Percentiles rank a stretch among this genome's conserved stretches.
Conservation (phyloP, 1,140 invertebrate genomes). For the Drosophila truncata region DNA sequence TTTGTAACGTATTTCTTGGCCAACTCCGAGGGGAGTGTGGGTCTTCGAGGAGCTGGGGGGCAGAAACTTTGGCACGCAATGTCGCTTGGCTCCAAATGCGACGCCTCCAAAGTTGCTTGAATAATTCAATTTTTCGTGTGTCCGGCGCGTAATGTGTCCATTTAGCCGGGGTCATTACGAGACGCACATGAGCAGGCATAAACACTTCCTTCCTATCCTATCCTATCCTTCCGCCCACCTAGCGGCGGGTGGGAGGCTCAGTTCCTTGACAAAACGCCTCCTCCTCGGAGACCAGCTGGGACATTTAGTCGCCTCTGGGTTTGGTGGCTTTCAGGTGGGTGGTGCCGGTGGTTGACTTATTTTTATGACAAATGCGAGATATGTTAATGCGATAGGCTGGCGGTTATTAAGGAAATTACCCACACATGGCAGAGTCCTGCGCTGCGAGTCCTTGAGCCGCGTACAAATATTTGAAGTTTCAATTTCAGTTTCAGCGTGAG, state of each 20-base stretch:
- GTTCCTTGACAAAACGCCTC: slow-evolving; percentile 78
- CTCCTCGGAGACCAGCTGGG: slow-evolving; percentile 16
- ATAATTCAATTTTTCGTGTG: slow-evolving; percentile 78
- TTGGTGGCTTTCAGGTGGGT: slow-evolving; percentile 9
- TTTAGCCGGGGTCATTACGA: slow-evolving; percentile 72
- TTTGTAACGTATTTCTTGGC: slow-evolving; percentile 68
- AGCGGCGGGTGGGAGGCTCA: neutral
- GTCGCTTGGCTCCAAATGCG: slow-evolving; percentile 40
- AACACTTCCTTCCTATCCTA: slow-evolving; percentile 67
- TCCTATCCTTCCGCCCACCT: slow-evolving; percentile 18
- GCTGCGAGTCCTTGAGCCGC: slow-evolving; percentile 52
- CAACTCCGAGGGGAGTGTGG: slow-evolving; percentile 23
- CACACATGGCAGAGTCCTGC: slow-evolving; percentile 58
- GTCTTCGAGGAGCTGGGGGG: slow-evolving; percentile 1
- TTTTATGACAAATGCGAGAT: slow-evolving; percentile 82
- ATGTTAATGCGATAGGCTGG: slow-evolving; percentile 80
- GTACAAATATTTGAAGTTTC: slow-evolving; percentile 81
- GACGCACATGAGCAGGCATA: slow-evolving; percentile 69
- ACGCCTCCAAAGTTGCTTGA: slow-evolving; percentile 68
- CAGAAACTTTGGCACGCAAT: slow-evolving; percentile 56
- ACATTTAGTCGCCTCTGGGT: slow-evolving; percentile 20
- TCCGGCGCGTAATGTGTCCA: slow-evolving; percentile 72
- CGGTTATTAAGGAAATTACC: slow-evolving; percentile 80
- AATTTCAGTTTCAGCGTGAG: slow-evolving; percentile 63
- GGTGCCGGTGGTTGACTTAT: slow-evolving; percentile 61